Base-by-base conservation (phyloP, 1,140 invertebrate genomes). In the Drosophila pruinosa region DNA sequence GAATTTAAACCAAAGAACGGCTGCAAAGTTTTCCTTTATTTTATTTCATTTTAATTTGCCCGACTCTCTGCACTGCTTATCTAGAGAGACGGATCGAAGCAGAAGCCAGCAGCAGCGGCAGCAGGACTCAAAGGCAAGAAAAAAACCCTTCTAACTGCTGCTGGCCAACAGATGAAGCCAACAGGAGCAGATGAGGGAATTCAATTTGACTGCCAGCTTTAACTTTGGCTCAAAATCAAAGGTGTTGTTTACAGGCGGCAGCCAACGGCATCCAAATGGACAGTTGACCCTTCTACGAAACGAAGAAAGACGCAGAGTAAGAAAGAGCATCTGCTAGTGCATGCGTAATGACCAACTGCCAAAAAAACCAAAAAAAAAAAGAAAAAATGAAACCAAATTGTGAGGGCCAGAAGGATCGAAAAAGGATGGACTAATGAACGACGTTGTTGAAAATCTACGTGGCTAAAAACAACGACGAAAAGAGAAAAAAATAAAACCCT, bases 261-360 rank as follows among this genome's bases (percentile, higher is more conserved):
- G 57, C 39, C 58, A 68, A 28, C 41, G 43, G 64, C 63, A 48
- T 38, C 54, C 45, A 54, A 50, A 15, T 38, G 59, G 59, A 64
- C 53, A 63, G 61, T 78, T 85, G 79, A 83, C 79, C 79, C 79
- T 83, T 81, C 64, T 41, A 50, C 78, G 36, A 79, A 57, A 47
- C 61, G 58, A 57, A 45, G 52, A 31, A 62, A 54, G 43, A 36
- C 53, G 50, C 38, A 45, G 57, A 58, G 64, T 64, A 47, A 53
- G 58, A 19, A 17, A 47, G 79, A 83, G 79, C 79, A 83, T 83
- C 79, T 83, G 79, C 79, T 75, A 75, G 77, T 83, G 79, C 82
- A 83, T 83, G 79, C 79, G 72, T 83, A 83, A 83, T 83, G 79
- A 75, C 79, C 79, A 83, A 83, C 79, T 83, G 79, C 79, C 79